Percentiles rank a stretch among this genome's conserved stretches.
These are phyloP conservation scores for Cataglyphis hispanica DNA, from an alignment of 1,140 invertebrate genomes.

Conservation along the genomic window DNA sequence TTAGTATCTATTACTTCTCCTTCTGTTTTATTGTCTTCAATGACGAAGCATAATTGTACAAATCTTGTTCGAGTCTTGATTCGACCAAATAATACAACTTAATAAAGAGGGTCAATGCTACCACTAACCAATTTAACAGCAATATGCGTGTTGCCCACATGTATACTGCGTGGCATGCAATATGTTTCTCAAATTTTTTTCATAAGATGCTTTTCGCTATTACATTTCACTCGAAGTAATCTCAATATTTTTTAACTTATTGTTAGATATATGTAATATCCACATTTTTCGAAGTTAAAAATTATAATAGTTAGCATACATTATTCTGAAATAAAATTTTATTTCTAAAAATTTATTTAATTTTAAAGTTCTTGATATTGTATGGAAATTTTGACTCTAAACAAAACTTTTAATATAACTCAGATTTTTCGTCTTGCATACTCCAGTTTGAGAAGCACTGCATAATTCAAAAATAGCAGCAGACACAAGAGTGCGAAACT, in stretches of 20 bases:
- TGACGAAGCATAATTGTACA: slow-evolving; percentile 38
- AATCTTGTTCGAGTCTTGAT: slow-evolving; percentile 19
- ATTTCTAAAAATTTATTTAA: background rate
- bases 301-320: background rate
- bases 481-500: slow-evolving; percentile 61
- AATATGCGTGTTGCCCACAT: background rate
- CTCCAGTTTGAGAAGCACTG: slow-evolving; percentile 35
- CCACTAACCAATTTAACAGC: slow-evolving; percentile 52
- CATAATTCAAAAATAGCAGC: slow-evolving; percentile 66
- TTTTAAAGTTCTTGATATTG: background rate
- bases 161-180: background rate
- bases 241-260: background rate
- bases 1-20: background rate
- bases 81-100: slow-evolving; percentile 62
- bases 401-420: too few relatives aligned
- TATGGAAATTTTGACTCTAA: too few relatives aligned
- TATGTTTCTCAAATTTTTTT: background rate
- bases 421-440: background rate
- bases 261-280: background rate
- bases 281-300: background rate
- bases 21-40: background rate
- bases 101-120: slow-evolving; percentile 79
- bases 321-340: background rate
- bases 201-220: background rate
- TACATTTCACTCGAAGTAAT: background rate